These are phyloP conservation scores for Acheta domesticus DNA, from an alignment of 2,888 invertebrate species.

Conservation along the genomic window DNA sequence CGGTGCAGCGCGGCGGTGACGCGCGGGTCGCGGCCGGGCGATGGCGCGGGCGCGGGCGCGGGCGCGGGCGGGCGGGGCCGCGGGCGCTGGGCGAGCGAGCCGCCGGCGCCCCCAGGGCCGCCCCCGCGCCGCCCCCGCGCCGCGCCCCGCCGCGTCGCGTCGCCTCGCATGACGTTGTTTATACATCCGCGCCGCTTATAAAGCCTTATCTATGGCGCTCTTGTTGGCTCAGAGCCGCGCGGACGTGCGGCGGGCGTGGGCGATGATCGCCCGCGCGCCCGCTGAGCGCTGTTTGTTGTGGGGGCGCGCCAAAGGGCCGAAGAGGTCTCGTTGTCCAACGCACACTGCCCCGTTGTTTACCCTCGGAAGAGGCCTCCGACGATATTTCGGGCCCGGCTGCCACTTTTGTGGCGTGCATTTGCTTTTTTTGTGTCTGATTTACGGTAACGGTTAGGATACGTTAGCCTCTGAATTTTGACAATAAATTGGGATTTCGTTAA, in stretches of 20 bases:
- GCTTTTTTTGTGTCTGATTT: neutral
- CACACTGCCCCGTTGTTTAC: neutral
- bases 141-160: neutral
- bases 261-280: constrained; percentile 5
- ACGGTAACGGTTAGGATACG: neutral
- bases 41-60: too few relatives aligned
- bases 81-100: neutral
- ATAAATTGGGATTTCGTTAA: neutral
- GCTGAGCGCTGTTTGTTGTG: neutral
- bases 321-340: neutral
- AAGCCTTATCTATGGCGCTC: constrained; percentile 1
- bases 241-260: neutral
- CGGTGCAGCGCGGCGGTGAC: too few relatives aligned
- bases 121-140: neutral
- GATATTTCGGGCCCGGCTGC: neutral
- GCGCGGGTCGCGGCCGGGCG: too few relatives aligned
- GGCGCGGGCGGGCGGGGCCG: neutral
- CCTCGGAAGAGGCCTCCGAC: neutral
- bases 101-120: neutral
- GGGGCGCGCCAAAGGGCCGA: neutral
- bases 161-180: neutral
- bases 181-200: constrained; percentile 18
- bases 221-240: neutral
- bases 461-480: neutral
- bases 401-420: too few relatives aligned